phyloP scores from a whole-genome alignment of 2,888 invertebrate species.

The Tiphia femorata region DNA sequence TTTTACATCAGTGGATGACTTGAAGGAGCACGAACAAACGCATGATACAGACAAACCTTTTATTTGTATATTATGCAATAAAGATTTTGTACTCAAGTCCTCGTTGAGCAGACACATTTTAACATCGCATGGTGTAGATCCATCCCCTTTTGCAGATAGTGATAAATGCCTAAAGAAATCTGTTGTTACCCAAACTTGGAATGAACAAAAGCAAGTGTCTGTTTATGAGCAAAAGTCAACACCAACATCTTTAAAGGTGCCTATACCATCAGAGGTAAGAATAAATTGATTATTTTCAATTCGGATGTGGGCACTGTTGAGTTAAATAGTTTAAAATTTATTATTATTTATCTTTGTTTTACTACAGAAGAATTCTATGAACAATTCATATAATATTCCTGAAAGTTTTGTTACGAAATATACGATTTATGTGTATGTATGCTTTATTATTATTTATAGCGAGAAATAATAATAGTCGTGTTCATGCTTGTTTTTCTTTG shows the following conservation, averaged over 20 bases:
- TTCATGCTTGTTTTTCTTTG: too few species aligned
- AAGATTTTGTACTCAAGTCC: constrained; percentile 68
- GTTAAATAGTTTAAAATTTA: too few species aligned
- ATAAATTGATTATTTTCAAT: too few species aligned
- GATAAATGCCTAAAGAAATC: constrained; percentile 60
- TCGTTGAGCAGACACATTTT: constrained; percentile 71
- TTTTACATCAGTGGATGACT: constrained; percentile 54
- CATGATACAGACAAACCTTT: constrained; percentile 66
- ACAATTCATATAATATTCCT: not conserved
- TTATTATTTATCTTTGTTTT: too few species aligned
- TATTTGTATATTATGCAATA: constrained; percentile 71
- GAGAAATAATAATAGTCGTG: too few species aligned
- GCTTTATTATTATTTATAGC: not conserved
- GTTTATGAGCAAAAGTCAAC: constrained; percentile 38
- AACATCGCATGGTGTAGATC: constrained; percentile 71
- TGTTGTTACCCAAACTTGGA: constrained; percentile 39
- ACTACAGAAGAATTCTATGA: not conserved
- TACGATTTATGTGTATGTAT: not conserved
- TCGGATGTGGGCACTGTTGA: too few species aligned
- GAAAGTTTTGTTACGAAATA: not conserved
- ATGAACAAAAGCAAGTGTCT: constrained; percentile 37
- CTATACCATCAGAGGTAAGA: constrained; percentile 41
- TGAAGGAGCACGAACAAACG: constrained; percentile 59
- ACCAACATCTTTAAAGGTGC: constrained; percentile 36
- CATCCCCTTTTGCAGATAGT: constrained; percentile 62